A percentile compares a stretch with the other conserved stretches of the same genome.
phyloP scores from a whole-genome alignment of 2,113 vertebrate species.

The Grammomys surdaster region DNA sequence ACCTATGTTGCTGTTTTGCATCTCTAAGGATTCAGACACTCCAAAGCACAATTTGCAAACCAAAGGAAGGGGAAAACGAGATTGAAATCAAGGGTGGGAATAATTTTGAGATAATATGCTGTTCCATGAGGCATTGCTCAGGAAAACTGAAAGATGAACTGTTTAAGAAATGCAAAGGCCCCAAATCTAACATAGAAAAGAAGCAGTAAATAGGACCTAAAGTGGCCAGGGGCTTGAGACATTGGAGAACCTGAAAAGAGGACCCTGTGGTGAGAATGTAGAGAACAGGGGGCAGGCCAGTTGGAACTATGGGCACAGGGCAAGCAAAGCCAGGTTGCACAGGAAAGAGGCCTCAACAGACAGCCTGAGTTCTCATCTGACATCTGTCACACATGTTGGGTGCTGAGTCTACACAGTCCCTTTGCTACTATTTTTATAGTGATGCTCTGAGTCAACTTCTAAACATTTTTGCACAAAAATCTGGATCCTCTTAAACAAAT shows the following conservation, averaged over 20 bases:
- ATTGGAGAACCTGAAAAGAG: background rate
- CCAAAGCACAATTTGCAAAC: background rate
- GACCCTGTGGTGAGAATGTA: background rate
- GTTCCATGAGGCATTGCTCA: background rate
- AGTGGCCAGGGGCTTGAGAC: background rate
- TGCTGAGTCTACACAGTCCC: background rate
- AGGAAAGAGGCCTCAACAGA: background rate
- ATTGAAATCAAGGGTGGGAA: background rate
- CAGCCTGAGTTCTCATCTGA: background rate
- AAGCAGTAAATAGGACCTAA: background rate
- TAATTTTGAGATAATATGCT: background rate
- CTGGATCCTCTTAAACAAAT: background rate
- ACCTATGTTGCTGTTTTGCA: background rate
- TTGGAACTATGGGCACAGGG: background rate
- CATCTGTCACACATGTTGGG: constrained; percentile 47
- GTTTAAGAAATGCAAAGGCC: background rate
- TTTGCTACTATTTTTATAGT: constrained; percentile 3
- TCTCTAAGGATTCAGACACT: background rate
- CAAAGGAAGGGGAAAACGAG: background rate
- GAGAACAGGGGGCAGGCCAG: background rate
- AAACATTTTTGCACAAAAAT: background rate
- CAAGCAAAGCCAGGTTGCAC: background rate
- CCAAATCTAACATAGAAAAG: background rate
- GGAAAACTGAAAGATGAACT: background rate
- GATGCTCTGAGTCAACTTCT: background rate